Evolutionary conservation across 2,888 invertebrate species (phyloP).

Genomic region (Kuschelorhynchus macadamiae): DNA sequence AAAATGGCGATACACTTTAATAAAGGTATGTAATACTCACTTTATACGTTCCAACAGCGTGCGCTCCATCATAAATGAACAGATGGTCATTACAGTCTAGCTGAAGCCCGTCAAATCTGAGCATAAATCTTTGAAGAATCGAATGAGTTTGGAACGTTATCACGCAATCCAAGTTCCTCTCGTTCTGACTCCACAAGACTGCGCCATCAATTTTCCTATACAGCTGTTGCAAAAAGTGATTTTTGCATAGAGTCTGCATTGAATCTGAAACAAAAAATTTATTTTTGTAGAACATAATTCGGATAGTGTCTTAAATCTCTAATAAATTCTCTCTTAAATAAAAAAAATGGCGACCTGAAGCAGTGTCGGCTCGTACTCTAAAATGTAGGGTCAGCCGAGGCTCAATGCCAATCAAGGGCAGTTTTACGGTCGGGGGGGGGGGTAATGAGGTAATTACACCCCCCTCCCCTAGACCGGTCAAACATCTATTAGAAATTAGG

Average conservation of each 20-base stretch:
- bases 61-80: slow-evolving; percentile 93
- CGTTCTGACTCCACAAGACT: slow-evolving; percentile 90
- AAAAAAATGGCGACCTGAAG: too few species aligned
- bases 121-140: slow-evolving; percentile 93
- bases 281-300: slow-evolving; percentile 1
- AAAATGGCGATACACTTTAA: too few species aligned
- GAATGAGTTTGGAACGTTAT: slow-evolving; percentile 96
- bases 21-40: too few species aligned
- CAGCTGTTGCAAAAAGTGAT: slow-evolving; percentile 88
- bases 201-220: slow-evolving; percentile 94
- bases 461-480: too few species aligned
- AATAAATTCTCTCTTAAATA: too few species aligned
- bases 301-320: too few species aligned
- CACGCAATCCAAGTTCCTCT: slow-evolving; percentile 91
- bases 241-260: slow-evolving; percentile 91
- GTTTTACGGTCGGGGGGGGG: too few species aligned
- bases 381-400: too few species aligned
- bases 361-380: too few species aligned
- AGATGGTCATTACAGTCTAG: slow-evolving; percentile 96
- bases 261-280: slow-evolving; percentile 78
- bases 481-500: too few species aligned
- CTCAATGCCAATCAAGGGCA: too few species aligned
- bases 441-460: too few species aligned
- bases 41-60: slow-evolving; percentile 90
- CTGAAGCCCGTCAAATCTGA: slow-evolving; percentile 91